Evolutionary conservation across 2,888 invertebrate species (phyloP), one percentile per base, ranked within the genome.

Genomic region (Drepana falcataria): DNA sequence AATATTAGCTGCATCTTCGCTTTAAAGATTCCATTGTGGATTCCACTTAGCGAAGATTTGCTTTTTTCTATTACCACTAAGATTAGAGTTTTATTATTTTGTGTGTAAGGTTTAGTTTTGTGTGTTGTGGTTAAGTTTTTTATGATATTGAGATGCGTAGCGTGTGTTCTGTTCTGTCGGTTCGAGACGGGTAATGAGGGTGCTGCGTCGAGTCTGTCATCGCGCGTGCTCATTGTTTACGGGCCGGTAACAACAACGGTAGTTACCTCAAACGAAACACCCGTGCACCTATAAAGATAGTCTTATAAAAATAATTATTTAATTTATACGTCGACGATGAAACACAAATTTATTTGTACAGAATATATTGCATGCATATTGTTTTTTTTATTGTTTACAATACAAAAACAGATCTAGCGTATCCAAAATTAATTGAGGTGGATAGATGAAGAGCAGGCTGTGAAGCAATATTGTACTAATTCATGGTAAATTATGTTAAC

Each of bases 1-100:
- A 87, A 90, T 91, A 87, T 89, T 89, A 89, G 87, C 82, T 77
- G 79, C 77, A 79, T 82, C 80, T 85, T 77, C 63, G 79, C 77
- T 84, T 82, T 80, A 82, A 83, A 87, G 83, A 83, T 85, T 78
- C 84, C 84, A 85, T 85, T 85, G 79, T 81, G 75, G 64, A 80
- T 76, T 73, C 77, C 75, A 73, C 72, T 79, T 60, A 69, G 63
- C 55, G 64, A 68, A 75, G 66, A 77, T 79, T 78, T 63, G 68
- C 63, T 74, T 60, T 56, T 49, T 47, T 48, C 6, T 48, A 44
- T 6, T 34, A 53, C 48, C 49, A 52, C 41, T 51, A 52, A 62
- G 68, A 67, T 60, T 51, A 48, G 5, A 52, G 61, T 65, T 60
- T 59, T 71, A 59, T 56, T 2, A 0, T 0, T 34, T 3, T n/a